Evolutionary conservation across 2,797 vertebrate species (phyloP).

Genomic region (Lutjanus argentimaculatus): DNA sequence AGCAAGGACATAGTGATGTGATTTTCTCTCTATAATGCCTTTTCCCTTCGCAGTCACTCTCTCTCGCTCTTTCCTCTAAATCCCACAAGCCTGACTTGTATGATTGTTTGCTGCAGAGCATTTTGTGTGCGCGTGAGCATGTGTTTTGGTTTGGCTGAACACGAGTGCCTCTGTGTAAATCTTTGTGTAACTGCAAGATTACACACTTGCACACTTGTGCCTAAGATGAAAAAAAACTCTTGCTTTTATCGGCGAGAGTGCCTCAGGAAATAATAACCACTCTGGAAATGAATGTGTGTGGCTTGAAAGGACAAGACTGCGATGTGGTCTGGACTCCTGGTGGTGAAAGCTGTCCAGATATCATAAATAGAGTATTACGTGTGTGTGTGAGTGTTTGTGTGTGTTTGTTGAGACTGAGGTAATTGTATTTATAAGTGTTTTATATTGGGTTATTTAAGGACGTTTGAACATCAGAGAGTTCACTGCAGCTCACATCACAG

Average conservation of each 20-base stretch:
- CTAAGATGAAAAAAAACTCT: constrained; percentile 27
- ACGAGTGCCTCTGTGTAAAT: constrained; percentile 26
- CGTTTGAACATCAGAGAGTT: constrained; percentile 41
- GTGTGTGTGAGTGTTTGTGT: constrained; percentile 20
- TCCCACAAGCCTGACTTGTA: constrained; percentile 39
- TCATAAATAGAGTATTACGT: constrained; percentile 42
- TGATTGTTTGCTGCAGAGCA: constrained; percentile 27
- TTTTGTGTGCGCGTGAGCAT: constrained; percentile 16
- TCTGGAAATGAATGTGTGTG: constrained; percentile 53
- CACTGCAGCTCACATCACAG: constrained; percentile 32
- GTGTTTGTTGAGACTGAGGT: constrained; percentile 27
- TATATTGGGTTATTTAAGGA: constrained; percentile 55
- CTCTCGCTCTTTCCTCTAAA: constrained; percentile 11
- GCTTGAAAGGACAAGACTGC: constrained; percentile 39
- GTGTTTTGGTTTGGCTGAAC: constrained; percentile 39
- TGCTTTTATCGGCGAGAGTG: constrained; percentile 29
- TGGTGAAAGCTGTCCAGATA: constrained; percentile 48
- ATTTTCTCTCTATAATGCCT: constrained; percentile 48
- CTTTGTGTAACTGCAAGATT: constrained; percentile 43
- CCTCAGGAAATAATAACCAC: constrained; percentile 54
- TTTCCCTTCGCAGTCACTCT: constrained; percentile 13
- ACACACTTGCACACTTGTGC: constrained; percentile 26
- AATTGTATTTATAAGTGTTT: constrained; percentile 55
- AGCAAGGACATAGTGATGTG: constrained; percentile 55
- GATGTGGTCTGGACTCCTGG: constrained; percentile 39